Evolutionary conservation across 2,113 vertebrate genomes (phyloP).

Genomic region (Lophotis ruficrista): DNA sequence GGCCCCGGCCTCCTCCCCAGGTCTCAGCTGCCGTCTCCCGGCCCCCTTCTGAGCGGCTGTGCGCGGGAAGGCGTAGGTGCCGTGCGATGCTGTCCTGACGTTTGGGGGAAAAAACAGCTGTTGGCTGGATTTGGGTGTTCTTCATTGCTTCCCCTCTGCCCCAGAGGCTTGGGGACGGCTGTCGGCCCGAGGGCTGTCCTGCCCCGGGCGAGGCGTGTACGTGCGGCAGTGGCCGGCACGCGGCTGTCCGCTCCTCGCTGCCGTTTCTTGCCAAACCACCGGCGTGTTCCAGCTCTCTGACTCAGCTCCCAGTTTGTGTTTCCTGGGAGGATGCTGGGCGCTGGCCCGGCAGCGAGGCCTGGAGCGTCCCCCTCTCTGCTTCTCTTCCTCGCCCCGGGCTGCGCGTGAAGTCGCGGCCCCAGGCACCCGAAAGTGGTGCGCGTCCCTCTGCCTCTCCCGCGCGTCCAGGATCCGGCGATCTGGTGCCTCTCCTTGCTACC

Average conservation of each 20-base stretch:
- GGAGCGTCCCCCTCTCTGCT: background rate
- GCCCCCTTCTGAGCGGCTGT: fast-evolving
- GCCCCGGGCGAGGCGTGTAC: background rate
- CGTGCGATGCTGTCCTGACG: background rate
- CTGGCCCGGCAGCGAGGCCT: background rate
- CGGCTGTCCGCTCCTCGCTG: background rate
- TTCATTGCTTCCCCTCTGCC: background rate
- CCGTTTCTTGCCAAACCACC: background rate
- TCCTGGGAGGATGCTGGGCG: background rate
- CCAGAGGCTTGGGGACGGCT: fast-evolving
- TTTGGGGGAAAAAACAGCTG: background rate
- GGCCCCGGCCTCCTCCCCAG: background rate
- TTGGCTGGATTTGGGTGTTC: background rate
- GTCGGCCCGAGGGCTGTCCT: background rate
- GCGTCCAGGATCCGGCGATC: background rate
- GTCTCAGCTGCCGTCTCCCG: background rate
- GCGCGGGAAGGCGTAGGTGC: background rate
- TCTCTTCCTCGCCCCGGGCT: background rate
- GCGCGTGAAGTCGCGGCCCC: background rate
- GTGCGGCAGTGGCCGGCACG: background rate
- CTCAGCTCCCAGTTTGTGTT: slow-evolving; percentile 18
- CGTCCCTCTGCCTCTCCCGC: background rate
- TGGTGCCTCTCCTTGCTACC: background rate
- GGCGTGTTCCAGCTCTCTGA: background rate
- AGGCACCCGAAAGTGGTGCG: background rate